Conservation (phyloP, 1,140 invertebrate genomes). For the Geopemphigus sp. region DNA sequence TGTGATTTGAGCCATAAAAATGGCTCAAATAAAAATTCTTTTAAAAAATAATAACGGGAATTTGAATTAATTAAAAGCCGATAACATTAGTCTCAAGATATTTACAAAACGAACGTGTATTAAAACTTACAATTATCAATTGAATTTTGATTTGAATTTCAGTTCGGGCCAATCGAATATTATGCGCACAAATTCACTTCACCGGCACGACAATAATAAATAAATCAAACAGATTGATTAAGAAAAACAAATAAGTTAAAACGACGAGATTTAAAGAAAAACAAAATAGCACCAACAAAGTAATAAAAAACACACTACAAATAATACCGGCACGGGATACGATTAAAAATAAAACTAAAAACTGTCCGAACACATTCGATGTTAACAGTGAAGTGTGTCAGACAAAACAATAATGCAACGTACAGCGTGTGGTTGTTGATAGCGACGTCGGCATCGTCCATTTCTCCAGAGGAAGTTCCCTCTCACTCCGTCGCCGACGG, state of each 20-base stretch:
- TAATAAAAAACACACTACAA: background rate
- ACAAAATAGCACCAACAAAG: too few species aligned
- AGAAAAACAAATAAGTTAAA: background rate
- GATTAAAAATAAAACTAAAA: conserved; percentile 10
- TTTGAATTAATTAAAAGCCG: too few species aligned
- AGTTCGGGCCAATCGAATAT: background rate
- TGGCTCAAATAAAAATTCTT: too few species aligned
- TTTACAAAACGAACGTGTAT: too few species aligned
- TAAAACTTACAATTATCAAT: background rate
- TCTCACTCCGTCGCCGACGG: conserved; percentile 22
- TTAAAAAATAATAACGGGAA: too few species aligned
- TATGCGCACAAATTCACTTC: background rate
- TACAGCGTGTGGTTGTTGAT: background rate
- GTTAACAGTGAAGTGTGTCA: conserved; percentile 41
- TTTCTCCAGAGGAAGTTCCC: conserved; percentile 38
- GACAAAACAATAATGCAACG: conserved; percentile 31
- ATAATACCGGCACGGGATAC: background rate
- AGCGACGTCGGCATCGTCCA: background rate
- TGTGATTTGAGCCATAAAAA: too few species aligned
- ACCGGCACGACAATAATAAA: background rate
- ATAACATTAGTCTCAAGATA: too few species aligned
- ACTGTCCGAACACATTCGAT: conserved; percentile 20
- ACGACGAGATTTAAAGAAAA: background rate
- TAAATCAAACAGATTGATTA: background rate
- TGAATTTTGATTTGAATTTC: background rate